Base-by-base conservation (phyloP, 1,140 invertebrate species). In the Drosophila ercepeae region DNA sequence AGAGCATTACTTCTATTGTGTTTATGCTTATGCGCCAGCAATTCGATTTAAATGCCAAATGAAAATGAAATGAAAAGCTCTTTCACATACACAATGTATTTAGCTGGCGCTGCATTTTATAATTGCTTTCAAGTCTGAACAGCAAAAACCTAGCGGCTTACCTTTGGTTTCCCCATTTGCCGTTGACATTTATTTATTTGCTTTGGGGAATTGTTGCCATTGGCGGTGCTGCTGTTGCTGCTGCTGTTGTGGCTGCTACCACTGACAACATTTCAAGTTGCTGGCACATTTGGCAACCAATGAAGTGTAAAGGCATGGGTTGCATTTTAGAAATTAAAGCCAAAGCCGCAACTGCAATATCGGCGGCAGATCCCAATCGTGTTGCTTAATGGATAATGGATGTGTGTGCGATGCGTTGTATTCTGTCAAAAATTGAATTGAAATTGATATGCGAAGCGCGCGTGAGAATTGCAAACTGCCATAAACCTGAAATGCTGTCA, bases 121-220 rank as follows among this genome's bases (percentile, higher is more conserved):
- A 84, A 84, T 84, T 84, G 82, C 73, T 88, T 84, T 84, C 77
- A 76, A 81, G 81, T 61, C 81, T 69, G 46, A 49, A 16, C 58
- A 45, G 42, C 34, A 53, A 39, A 59, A 53, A 64, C 32, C 54
- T 34, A 74, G 61, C 55, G 46, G 60, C 67, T 67, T 75, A 59
- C 60, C 70, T 75, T 53, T 79, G 46, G 50, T 75, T 63, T 67
- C 72, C 46, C 61, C 52, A 68, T 64, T 54, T 73, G 68, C 58
- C 53, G 79, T 63, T 88, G 82, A 86, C 82, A 86, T 86, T 86
- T 86, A 86, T 86, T 78, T 88, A 88, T 88, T 67, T 82, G 69
- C 82, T 79, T 79, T 82, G 73, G 82, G 83, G 82, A 86, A 77
- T 86, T 88, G 78, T 61, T 16, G 44, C 41, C 41, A 25, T 25